Evolutionary conservation across 2,113 vertebrate genomes (phyloP).

Genomic region (Taxidea taxus): DNA sequence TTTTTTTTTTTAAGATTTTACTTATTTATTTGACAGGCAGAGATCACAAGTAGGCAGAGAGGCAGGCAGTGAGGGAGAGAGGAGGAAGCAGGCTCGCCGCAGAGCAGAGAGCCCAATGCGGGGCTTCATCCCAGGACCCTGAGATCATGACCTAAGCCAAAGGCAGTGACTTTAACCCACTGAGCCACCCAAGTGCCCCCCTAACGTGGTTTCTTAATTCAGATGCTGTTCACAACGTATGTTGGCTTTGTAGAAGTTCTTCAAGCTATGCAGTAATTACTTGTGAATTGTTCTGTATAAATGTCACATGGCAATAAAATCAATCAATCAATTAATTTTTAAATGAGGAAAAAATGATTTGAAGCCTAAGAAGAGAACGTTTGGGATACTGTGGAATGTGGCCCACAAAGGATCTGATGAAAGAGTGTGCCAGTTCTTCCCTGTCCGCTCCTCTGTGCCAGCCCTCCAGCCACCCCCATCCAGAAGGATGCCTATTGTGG

Average conservation of each 20-base stretch:
- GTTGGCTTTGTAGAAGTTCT: background rate
- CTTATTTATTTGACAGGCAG: too few species aligned
- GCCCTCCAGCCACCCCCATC: background rate
- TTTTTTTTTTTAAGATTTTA: too few species aligned
- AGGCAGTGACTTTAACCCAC: too few species aligned
- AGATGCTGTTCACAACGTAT: background rate
- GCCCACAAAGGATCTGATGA: background rate
- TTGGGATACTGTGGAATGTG: background rate
- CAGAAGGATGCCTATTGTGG: background rate
- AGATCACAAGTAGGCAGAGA: too few species aligned
- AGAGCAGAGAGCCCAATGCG: too few species aligned
- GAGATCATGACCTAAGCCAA: too few species aligned
- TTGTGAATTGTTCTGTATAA: background rate
- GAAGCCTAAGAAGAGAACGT: background rate
- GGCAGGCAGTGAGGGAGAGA: too few species aligned
- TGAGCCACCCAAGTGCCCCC: too few species aligned
- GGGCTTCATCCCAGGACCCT: too few species aligned
- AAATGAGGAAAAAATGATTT: background rate
- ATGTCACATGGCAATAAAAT: background rate
- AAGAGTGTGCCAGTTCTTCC: background rate
- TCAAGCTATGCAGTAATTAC: background rate
- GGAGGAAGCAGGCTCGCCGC: too few species aligned
- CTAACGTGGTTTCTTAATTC: background rate
- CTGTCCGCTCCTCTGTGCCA: background rate
- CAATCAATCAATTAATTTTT: too few species aligned